Percentiles rank a stretch among this genome's conserved stretches.
These are phyloP conservation scores for Hymenopus coronatus DNA, from an alignment of 2,888 invertebrate genomes.

Conservation along the genomic window DNA sequence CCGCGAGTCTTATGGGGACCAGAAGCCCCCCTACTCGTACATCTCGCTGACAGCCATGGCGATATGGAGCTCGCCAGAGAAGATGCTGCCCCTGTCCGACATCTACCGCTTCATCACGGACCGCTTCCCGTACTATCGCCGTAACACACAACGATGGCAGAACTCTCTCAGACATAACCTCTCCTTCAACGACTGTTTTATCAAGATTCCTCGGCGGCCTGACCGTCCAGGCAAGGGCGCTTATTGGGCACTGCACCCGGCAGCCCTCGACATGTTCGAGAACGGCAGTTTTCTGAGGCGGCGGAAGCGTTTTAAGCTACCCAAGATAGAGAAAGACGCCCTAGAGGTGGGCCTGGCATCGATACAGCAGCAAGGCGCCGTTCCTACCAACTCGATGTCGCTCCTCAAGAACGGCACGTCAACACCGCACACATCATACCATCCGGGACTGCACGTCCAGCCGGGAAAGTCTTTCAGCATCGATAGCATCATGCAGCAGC, in stretches of 20 bases:
- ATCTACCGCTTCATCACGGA: slow-evolving; percentile 95
- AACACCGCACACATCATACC: neutral
- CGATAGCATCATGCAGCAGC: slow-evolving; percentile 43
- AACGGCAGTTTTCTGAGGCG: slow-evolving; percentile 80
- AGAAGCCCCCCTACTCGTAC: slow-evolving; percentile 99
- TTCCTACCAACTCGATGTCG: neutral
- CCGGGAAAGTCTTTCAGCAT: slow-evolving; percentile 43
- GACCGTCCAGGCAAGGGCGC: slow-evolving; percentile 82
- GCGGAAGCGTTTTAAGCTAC: slow-evolving; percentile 79
- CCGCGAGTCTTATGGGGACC: slow-evolving; percentile 95
- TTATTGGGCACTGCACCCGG: slow-evolving; percentile 79
- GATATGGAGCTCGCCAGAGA: slow-evolving; percentile 95
- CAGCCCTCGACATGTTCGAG: slow-evolving; percentile 80
- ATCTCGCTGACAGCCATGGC: slow-evolving; percentile 99
- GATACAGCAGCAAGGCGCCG: slow-evolving; percentile 15
- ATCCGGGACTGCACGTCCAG: slow-evolving; percentile 1
- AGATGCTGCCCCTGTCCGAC: slow-evolving; percentile 78
- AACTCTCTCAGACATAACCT: slow-evolving; percentile 84
- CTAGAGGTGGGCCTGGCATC: slow-evolving; percentile 43
- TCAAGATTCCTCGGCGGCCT: slow-evolving; percentile 79
- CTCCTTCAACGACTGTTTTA: slow-evolving; percentile 95
- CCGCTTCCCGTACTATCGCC: slow-evolving; percentile 80
- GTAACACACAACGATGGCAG: slow-evolving; percentile 78
- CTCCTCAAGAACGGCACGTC: neutral
- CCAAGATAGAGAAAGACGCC: slow-evolving; percentile 65